phyloP scores from a whole-genome alignment of 37 sponge, comb jelly and placozoan genomes.

The Tethya wilhelma region DNA sequence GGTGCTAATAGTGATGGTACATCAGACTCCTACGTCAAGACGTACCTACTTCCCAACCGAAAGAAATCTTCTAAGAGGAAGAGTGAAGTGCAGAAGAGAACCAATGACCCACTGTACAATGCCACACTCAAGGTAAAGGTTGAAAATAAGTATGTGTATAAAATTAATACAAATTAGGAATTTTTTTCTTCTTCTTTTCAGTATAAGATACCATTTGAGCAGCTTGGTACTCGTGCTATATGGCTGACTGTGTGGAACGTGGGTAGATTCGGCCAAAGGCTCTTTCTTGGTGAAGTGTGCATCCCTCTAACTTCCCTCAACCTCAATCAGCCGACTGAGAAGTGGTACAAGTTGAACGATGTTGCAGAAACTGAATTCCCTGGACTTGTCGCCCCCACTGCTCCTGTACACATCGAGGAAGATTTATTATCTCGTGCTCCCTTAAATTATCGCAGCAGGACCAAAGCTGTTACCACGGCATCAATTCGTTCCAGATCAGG shows the following conservation, averaged over 20 bases:
- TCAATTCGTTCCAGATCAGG: too few species aligned
- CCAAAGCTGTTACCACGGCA: too few species aligned
- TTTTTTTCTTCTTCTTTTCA: neutral
- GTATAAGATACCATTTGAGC: slow-evolving; percentile 24
- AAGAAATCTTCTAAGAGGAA: slow-evolving; percentile 62
- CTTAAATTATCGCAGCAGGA: too few species aligned
- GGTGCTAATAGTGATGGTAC: slow-evolving; percentile 37
- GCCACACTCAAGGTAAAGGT: slow-evolving; percentile 59
- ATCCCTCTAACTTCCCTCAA: too few species aligned
- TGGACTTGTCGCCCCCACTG: too few species aligned
- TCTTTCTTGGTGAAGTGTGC: slow-evolving; percentile 26
- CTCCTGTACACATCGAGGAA: too few species aligned
- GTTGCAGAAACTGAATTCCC: too few species aligned
- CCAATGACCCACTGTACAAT: slow-evolving; percentile 48
- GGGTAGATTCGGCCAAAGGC: neutral
- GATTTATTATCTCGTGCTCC: too few species aligned
- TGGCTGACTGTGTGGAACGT: slow-evolving; percentile 72
- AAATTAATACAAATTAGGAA: too few species aligned
- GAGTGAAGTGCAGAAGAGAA: slow-evolving; percentile 35
- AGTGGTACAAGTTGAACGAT: too few species aligned
- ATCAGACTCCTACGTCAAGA: slow-evolving; percentile 69
- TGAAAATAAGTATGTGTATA: too few species aligned
- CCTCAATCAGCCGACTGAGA: too few species aligned
- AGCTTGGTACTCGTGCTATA: slow-evolving; percentile 21
- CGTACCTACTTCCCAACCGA: slow-evolving; percentile 68